phyloP scores from a whole-genome alignment of 2,888 invertebrate species.

The Dryocosmus kuriphilus region DNA sequence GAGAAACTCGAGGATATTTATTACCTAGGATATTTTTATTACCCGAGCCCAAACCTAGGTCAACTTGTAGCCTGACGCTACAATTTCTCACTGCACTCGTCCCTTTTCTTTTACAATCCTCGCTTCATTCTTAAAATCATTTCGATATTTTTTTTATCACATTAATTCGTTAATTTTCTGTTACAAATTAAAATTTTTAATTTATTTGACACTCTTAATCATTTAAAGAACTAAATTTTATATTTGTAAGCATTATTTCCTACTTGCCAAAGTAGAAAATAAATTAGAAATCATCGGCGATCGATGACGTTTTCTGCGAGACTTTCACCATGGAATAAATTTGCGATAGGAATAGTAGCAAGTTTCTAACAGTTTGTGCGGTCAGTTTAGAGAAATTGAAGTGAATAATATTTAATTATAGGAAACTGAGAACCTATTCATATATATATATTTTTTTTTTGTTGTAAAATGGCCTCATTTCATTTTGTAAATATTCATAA shows the following conservation, averaged over 20 bases:
- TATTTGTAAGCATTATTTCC: not conserved
- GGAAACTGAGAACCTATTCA: too few relatives aligned
- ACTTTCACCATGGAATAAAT: conserved; percentile 21
- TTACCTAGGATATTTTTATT: conserved; percentile 27
- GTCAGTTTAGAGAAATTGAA: not conserved
- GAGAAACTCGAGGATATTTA: conserved; percentile 30
- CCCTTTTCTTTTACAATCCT: not conserved
- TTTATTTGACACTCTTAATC: too few relatives aligned
- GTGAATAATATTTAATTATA: not conserved
- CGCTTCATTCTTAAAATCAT: too few relatives aligned
- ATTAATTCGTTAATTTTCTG: too few relatives aligned
- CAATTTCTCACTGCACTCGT: not conserved
- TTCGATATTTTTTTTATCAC: too few relatives aligned
- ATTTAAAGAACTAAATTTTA: not conserved
- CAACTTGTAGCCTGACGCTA: conserved; percentile 23
- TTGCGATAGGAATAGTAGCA: conserved; percentile 4
- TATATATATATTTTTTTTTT: too few relatives aligned
- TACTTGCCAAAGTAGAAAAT: not conserved
- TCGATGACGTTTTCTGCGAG: conserved; percentile 9
- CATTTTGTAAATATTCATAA: too few relatives aligned
- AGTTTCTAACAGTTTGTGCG: conserved; percentile 2
- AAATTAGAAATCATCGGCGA: conserved; percentile 19
- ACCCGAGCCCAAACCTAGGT: conserved; percentile 40
- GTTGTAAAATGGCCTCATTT: too few relatives aligned
- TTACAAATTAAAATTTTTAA: too few relatives aligned